Conservation (phyloP, 2,797 vertebrate species). For the Rallus crepitans region DNA sequence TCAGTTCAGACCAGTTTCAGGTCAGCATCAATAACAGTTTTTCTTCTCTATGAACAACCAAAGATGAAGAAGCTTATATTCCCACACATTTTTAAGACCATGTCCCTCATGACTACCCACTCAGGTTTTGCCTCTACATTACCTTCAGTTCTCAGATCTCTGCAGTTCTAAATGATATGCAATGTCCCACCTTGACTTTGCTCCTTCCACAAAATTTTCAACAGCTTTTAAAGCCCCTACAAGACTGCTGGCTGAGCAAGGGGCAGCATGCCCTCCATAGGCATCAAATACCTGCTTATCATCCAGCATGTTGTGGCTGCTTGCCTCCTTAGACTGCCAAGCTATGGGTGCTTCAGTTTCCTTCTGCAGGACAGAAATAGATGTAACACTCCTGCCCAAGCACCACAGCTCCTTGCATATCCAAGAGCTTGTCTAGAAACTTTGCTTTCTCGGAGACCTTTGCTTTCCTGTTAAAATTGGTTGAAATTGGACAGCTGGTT, state of each 20-base stretch:
- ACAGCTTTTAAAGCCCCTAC: background rate
- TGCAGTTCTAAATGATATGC: background rate
- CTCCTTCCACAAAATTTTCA: background rate
- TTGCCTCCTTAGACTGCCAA: background rate
- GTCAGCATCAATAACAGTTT: background rate
- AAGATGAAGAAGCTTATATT: background rate
- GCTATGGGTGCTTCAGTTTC: background rate
- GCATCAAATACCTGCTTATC: background rate
- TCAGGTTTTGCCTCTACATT: fast-evolving
- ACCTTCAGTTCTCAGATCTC: background rate
- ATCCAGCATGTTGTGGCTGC: background rate
- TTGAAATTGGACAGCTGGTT: background rate
- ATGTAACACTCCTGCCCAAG: background rate
- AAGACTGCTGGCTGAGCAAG: background rate
- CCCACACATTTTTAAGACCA: background rate
- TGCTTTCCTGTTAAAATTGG: background rate
- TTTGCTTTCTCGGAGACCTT: background rate
- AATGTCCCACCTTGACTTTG: background rate
- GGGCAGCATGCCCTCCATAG: background rate
- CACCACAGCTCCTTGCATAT: background rate
- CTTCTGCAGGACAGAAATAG: background rate
- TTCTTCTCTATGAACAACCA: background rate
- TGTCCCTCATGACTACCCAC: background rate
- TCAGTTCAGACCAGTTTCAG: background rate
- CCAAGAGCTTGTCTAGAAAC: background rate